Evolutionary conservation across 1,140 invertebrate genomes (phyloP), one percentile per base, ranked within the genome.

Genomic region (Odontomachus brunneus): DNA sequence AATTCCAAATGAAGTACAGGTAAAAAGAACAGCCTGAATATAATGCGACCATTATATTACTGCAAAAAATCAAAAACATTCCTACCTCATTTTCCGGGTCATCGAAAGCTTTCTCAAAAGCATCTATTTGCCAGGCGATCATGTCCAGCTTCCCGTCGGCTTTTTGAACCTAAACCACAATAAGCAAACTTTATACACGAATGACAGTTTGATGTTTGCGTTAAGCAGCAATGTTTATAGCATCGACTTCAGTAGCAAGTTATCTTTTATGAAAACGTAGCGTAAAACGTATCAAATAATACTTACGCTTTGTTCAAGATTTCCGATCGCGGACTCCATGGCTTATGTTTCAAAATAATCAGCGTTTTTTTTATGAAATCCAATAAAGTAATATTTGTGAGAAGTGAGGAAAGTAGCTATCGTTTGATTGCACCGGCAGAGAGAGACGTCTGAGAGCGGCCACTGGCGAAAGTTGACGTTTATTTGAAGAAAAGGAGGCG

Each of bases 51-150:
- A 38, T 2, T 19, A 33, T 38, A 38, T 19, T 81, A 75, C n/a
- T 67, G 7, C 44, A 15, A 19, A 62, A 84, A 24, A 7, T n/a
- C 48, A 24, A 55, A 29, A 17, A 29, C 19, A 48, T 4, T 17
- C 51, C 7, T 87, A 93, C 94, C 85, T 94, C 92, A 12, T 90
- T 91, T 7, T 93, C 92, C 5, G 93, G 89, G 85, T 93, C 90
- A 55, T 92, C 90, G 74, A 93, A 93, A 90, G 94, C 92, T 81
- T 93, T 94, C 75, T 94, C 94, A 83, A 94, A 94, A 62, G 91
- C 89, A 62, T 94, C 92, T 75, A 94, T 93, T 82, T 94, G 92
- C 92, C 92, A 94, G 1, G 93, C 92, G 24, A 94, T 92, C 89
- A 92, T 92, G 53, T 93, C 92, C 17, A 94, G 84, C 87, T 94